Evolutionary conservation across 2,888 invertebrate species (phyloP).

Genomic region (Meganola albula): DNA sequence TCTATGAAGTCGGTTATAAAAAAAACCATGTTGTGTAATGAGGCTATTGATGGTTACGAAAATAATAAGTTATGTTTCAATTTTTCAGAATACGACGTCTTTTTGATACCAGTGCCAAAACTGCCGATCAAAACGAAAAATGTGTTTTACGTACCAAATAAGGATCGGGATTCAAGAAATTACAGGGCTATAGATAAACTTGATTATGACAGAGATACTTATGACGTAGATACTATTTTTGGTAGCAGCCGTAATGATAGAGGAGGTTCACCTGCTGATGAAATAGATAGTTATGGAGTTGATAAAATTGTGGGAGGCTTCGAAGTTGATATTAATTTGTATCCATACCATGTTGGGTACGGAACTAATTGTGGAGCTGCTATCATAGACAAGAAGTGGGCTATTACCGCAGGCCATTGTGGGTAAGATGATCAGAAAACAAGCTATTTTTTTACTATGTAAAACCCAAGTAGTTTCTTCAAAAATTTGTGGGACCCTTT

Average conservation of each 20-base stretch:
- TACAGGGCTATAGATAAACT: conserved; percentile 18
- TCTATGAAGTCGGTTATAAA: no score
- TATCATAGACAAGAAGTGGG: conserved; percentile 58
- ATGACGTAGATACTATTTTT: conserved; percentile 24
- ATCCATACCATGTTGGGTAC: conserved; percentile 67
- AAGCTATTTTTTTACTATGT: no score
- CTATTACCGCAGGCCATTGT: conserved; percentile 68
- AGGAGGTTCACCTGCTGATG: conserved; percentile 17
- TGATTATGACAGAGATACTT: conserved; percentile 48
- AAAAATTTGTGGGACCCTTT: no score
- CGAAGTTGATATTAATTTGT: conserved; percentile 60
- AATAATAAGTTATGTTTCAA: no score
- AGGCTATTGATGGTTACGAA: no score
- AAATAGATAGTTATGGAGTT: conserved; percentile 35
- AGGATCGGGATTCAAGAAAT: conserved; percentile 10
- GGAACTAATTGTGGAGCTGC: conserved; percentile 67
- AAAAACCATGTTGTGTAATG: no score
- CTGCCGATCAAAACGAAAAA: conserved; percentile 20
- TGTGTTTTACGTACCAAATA: conserved; percentile 11
- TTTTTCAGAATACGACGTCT: conserved; percentile 51
- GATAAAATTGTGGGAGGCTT: conserved; percentile 65
- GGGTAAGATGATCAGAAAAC: conserved; percentile 59
- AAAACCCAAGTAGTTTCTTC: no score
- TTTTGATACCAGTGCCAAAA: conserved; percentile 47
- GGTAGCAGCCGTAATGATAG: conserved; percentile 5